phyloP scores from a whole-genome alignment of 1,140 invertebrate species.

The Polypedilum pembai region DNA sequence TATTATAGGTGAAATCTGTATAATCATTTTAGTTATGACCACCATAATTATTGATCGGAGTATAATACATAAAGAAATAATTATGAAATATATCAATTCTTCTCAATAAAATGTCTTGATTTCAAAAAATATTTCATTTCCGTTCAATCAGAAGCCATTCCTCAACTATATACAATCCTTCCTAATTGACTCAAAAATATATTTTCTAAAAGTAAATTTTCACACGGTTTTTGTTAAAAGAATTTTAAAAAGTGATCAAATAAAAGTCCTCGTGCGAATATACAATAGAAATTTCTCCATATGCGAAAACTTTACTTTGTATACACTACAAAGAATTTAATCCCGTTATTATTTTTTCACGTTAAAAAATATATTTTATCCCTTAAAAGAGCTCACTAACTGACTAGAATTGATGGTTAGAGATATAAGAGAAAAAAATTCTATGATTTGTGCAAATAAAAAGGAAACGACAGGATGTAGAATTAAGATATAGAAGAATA shows the following conservation, averaged over 20 bases:
- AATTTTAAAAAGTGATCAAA: neutral
- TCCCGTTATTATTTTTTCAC: conserved; percentile 11
- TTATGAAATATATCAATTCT: neutral
- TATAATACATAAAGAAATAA: neutral
- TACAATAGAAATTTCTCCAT: neutral
- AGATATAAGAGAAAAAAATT: neutral
- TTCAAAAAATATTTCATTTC: neutral
- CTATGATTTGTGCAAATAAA: neutral
- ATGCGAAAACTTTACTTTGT: neutral
- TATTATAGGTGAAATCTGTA: too few relatives aligned
- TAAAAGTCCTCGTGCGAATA: conserved; percentile 9
- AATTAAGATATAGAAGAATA: neutral
- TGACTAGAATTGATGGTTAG: too few relatives aligned
- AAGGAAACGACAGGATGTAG: conserved; percentile 12
- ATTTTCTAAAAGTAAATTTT: conserved; percentile 11
- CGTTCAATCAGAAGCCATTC: neutral
- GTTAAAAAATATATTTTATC: neutral
- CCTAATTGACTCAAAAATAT: neutral
- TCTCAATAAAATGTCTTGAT: neutral
- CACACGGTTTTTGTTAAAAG: neutral
- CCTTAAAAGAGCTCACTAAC: neutral
- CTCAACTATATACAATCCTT: neutral
- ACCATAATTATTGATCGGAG: too few relatives aligned
- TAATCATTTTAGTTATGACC: too few relatives aligned
- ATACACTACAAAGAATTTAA: neutral